These are phyloP conservation scores for Lordiphosa stackelbergi DNA, from an alignment of 1,140 invertebrate species.

Conservation along the genomic window DNA sequence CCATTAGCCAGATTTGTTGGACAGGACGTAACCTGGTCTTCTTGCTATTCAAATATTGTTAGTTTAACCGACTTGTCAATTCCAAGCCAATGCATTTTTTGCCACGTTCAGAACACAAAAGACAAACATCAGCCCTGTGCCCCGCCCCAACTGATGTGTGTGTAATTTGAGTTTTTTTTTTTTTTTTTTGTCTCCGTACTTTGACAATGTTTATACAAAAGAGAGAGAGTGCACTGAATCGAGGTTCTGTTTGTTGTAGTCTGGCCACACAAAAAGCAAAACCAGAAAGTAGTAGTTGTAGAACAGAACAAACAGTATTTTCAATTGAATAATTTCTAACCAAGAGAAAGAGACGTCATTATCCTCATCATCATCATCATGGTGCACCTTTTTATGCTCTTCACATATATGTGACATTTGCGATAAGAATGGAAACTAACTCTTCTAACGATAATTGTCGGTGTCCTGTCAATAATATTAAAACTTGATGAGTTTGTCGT, in stretches of 20 bases:
- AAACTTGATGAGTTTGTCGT: slow-evolving; percentile 22
- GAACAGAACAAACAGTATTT: slow-evolving; percentile 59
- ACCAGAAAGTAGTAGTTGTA: slow-evolving; percentile 29
- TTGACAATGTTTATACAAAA: slow-evolving; percentile 55
- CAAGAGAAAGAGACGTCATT: slow-evolving; percentile 17
- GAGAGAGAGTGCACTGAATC: slow-evolving; percentile 19
- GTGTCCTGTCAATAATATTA: slow-evolving; percentile 22
- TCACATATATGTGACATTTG: slow-evolving; percentile 8
- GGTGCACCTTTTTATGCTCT: too few species aligned
- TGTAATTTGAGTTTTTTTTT: slow-evolving; percentile 44
- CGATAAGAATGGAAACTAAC: slow-evolving; percentile 4
- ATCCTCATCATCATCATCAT: slow-evolving; percentile 32
- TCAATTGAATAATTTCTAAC: slow-evolving; percentile 59
- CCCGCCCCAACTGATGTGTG: slow-evolving; percentile 27
- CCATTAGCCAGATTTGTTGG: slow-evolving; percentile 39
- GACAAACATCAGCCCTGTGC: slow-evolving; percentile 43
- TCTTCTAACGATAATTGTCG: slow-evolving; percentile 12
- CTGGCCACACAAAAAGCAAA: slow-evolving; percentile 54
- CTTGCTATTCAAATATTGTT: slow-evolving; percentile 67
- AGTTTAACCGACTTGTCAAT: slow-evolving; percentile 68
- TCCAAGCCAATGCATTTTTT: slow-evolving; percentile 62
- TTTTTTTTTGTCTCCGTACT: slow-evolving; percentile 27
- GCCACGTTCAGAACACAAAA: slow-evolving; percentile 38
- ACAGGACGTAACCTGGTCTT: slow-evolving; percentile 25
- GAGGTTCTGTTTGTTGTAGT: slow-evolving; percentile 52